Base-by-base conservation (phyloP, 2,797 vertebrate species). In the Sebastes iracundus region DNA sequence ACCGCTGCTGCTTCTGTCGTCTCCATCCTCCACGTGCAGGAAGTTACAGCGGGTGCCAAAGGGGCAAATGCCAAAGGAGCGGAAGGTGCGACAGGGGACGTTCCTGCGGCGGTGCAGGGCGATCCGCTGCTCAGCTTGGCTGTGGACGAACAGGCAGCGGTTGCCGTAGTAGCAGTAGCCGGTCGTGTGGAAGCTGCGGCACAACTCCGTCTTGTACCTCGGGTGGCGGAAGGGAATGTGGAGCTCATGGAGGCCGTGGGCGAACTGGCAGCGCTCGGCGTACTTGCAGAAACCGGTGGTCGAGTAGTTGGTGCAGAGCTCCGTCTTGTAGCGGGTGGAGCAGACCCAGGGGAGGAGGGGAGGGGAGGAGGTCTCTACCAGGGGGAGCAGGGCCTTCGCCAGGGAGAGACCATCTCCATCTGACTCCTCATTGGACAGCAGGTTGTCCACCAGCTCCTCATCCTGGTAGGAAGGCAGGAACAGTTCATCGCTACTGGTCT, bases 251-350 rank as follows among this genome's bases (percentile, higher is more conserved):
- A 96, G 95, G 74, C 96, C 96, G 0, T 97, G 96, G 53, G 96
- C 96, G 1, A 97, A 97, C 91, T 95, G 96, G 81, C 96, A 97
- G 82, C 95, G 95, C 46, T 95, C 94, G 0, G 94, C 94, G 2
- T 96, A 97, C 72, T 94, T 95, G 91, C 96, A 97, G 49, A 81
- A 77, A 1, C 95, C 95, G 0, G 85, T 81, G 2, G 92, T 66
- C 0, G 96, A 92, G 77, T 96, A 97, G 80, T 88, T 95, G 81
- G 92, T 96, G 85, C 96, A 97, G 55, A 97, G 94, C 84, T 96
- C 95, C 0, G 96, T 97, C 93, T 97, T 97, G 87, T 96, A 97
- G 81, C 96, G 96, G 20, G 95, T 96, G 78, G 95, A 97, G 84
- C 91, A 96, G 71, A 95, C 90, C 92, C 92, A 95, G 6, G 94